Evolutionary conservation across 2,113 vertebrate species (phyloP).

Genomic region (Connochaetes taurinus): DNA sequence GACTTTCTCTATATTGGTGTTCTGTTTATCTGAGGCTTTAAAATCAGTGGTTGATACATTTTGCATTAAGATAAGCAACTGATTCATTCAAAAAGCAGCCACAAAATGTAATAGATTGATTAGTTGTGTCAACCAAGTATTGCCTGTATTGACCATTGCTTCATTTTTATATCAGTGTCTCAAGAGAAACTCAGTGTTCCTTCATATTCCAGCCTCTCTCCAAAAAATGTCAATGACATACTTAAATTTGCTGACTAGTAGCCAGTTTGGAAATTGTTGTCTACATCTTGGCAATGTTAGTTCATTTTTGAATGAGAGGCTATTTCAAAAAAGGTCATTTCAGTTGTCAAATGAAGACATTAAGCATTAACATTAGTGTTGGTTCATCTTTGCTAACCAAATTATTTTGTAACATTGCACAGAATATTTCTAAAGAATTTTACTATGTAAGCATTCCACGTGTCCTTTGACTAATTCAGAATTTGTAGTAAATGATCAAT

Average conservation of each 20-base stretch:
- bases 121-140: background rate
- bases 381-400: background rate
- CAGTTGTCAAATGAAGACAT: background rate
- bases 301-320: background rate
- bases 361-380: background rate
- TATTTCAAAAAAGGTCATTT: slow-evolving; percentile 16
- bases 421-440: background rate
- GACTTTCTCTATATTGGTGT: background rate
- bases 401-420: background rate
- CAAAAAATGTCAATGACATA: background rate
- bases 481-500: background rate
- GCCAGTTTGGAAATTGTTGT: background rate
- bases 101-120: background rate
- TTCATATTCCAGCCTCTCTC: background rate
- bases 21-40: background rate
- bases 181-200: background rate
- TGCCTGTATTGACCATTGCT: background rate
- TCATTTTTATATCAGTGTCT: background rate
- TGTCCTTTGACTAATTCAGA: background rate
- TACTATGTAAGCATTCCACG: background rate
- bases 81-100: background rate
- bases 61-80: background rate
- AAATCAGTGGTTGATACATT: background rate
- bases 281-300: background rate
- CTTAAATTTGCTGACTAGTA: background rate